Evolutionary conservation across 2,113 vertebrate species (phyloP), one percentile per base, ranked within the genome.

Genomic region (Rhinoptilus africanus): DNA sequence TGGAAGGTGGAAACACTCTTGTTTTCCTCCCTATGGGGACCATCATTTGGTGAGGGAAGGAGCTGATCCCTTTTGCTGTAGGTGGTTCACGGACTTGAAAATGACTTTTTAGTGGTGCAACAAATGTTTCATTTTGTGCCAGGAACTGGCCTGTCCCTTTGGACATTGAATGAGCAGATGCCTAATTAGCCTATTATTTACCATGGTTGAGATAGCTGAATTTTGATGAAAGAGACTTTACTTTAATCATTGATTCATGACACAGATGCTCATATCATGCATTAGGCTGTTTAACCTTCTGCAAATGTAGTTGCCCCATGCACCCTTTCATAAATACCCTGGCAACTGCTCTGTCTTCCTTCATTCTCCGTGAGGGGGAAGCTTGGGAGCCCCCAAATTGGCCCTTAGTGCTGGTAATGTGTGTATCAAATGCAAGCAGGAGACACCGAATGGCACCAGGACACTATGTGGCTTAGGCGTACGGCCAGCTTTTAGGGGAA

Each of bases 131-230:
- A 67, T 71, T 97, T 92, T 93, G 84, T 95, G 95, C 96, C 97
- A 97, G 95, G 96, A 98, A 88, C 89, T 90, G 95, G 94, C 91
- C 80, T 90, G 96, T 97, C 94, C 98, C 96, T 93, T 91, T 96
- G 95, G 97, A 98, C 94, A 72, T 54, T 84, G 95, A 97, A 97
- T 86, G 95, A 98, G 95, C 97, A 98, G 97, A 98, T 98, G 97
- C 96, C 97, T 98, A 97, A 98, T 98, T 98, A 97, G 96, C 85
- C 97, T 48, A 96, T 98, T 98, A 98, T 97, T 98, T 98, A 93
- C 96, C 10, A 10, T 95, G 86, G 88, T 97, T 93, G 95, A 97
- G 80, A 97, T 89, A 45, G 76, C 91, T 96, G 97, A 97, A 97
- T 98, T 97, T 85, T 98, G 96, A 98, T 98, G 96, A 95, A 98